Percentiles rank a stretch among this genome's conserved stretches.
Conservation (phyloP, 2,797 vertebrate genomes). For the Platyrinchus mystaceus region DNA sequence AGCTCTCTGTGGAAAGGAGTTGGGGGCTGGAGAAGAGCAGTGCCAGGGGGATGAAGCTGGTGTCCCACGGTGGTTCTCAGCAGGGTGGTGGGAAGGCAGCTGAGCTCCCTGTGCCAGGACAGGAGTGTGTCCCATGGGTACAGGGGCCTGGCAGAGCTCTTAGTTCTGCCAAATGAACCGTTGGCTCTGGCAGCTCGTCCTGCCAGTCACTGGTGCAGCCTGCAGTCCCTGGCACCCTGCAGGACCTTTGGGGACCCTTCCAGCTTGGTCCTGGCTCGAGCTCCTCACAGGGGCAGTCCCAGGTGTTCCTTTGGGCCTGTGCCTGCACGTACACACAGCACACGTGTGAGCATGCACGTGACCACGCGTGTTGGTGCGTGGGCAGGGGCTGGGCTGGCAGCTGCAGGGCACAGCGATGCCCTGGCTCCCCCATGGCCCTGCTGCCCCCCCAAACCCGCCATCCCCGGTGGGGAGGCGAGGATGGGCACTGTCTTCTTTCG, state of each 20-base stretch:
- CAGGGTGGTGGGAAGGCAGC: neutral
- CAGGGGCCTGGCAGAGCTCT: neutral
- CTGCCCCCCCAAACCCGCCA: neutral
- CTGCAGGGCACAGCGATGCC: neutral
- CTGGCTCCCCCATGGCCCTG: rapidly evolving
- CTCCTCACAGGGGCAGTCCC: neutral
- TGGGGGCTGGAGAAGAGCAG: neutral
- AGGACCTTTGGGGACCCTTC: too few relatives aligned
- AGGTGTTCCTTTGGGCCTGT: neutral
- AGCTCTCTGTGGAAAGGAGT: neutral
- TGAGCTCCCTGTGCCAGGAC: rapidly evolving
- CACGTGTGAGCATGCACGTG: rapidly evolving
- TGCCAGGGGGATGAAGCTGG: rapidly evolving
- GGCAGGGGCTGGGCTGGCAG: neutral
- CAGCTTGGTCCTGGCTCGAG: neutral
- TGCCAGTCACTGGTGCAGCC: neutral
- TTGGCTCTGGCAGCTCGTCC: neutral
- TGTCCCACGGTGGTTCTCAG: rapidly evolving
- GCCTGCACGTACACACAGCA: neutral
- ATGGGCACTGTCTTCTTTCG: neutral
- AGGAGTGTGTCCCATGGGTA: rapidly evolving
- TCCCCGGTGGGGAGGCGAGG: neutral
- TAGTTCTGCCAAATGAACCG: rapidly evolving
- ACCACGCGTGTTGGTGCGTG: neutral
- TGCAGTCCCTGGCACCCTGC: rapidly evolving